A percentile compares a stretch with the other conserved stretches of the same genome.
These are phyloP conservation scores for Schlechtendalia chinensis DNA, from an alignment of 1,140 invertebrate genomes.

Conservation along the genomic window DNA sequence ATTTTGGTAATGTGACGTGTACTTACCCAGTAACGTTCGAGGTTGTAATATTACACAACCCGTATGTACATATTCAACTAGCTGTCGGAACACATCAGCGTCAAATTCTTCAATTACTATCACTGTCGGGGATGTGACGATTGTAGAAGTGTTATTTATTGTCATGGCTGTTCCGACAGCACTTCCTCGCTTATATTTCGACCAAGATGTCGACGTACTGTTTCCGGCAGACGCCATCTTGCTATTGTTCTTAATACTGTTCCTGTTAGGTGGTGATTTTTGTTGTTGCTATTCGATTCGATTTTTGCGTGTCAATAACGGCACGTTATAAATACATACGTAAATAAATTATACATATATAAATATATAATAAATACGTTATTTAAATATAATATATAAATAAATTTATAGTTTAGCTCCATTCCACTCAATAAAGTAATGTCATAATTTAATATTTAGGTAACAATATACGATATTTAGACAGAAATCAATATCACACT, in stretches of 20 bases:
- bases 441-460: background rate
- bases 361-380: too few species aligned
- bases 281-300: conserved; percentile 23
- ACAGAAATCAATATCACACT: too few species aligned
- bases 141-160: background rate
- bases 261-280: conserved; percentile 19
- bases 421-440: too few species aligned
- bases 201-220: conserved; percentile 18
- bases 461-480: too few species aligned
- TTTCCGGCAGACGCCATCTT: conserved; percentile 22
- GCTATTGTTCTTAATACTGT: conserved; percentile 2
- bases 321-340: too few species aligned
- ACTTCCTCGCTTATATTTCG: conserved; percentile 43
- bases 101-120: conserved; percentile 93
- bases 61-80: conserved; percentile 95
- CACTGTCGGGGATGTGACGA: background rate
- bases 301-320: too few species aligned
- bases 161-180: background rate
- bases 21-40: conserved; percentile 78
- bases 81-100: conserved; percentile 89
- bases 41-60: conserved; percentile 92
- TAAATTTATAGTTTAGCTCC: background rate
- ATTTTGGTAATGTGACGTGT: too few species aligned
- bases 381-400: background rate
- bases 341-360: too few species aligned